These are phyloP conservation scores for Limosa lapponica DNA, from an alignment of 2,797 vertebrate species.

Conservation along the genomic window DNA sequence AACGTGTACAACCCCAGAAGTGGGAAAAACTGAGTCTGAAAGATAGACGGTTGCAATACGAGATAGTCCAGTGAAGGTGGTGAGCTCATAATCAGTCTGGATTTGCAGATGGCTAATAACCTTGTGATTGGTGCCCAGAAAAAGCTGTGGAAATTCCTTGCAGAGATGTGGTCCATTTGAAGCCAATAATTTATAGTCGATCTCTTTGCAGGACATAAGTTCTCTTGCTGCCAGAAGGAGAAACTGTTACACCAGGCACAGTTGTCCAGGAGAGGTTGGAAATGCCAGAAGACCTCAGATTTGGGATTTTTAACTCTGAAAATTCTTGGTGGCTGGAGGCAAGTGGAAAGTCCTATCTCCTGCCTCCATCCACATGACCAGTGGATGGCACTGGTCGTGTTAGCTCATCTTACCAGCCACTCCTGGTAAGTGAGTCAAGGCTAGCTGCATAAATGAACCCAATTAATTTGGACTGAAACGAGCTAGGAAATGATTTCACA, in stretches of 20 bases:
- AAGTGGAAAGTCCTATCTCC: neutral
- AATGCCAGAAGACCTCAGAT: neutral
- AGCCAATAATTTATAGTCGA: neutral
- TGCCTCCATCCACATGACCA: neutral
- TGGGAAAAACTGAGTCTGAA: neutral
- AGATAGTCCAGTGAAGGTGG: neutral
- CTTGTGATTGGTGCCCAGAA: neutral
- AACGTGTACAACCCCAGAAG: neutral
- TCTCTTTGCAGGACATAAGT: neutral
- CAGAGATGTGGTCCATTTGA: neutral
- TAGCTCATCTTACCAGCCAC: neutral
- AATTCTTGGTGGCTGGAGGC: neutral
- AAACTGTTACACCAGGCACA: neutral
- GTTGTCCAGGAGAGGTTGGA: neutral
- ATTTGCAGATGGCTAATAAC: constrained; percentile 21
- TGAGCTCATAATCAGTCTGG: constrained; percentile 30
- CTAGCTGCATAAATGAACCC: neutral
- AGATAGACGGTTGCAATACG: neutral
- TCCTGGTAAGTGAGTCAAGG: neutral
- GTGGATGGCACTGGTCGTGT: neutral
- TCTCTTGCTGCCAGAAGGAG: neutral
- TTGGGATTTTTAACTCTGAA: neutral
- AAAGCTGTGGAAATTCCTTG: constrained; percentile 23
- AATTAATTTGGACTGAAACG: neutral
- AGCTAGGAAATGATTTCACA: neutral